Base-by-base conservation (phyloP, 2,113 vertebrate species). In the Lycaon pictus region DNA sequence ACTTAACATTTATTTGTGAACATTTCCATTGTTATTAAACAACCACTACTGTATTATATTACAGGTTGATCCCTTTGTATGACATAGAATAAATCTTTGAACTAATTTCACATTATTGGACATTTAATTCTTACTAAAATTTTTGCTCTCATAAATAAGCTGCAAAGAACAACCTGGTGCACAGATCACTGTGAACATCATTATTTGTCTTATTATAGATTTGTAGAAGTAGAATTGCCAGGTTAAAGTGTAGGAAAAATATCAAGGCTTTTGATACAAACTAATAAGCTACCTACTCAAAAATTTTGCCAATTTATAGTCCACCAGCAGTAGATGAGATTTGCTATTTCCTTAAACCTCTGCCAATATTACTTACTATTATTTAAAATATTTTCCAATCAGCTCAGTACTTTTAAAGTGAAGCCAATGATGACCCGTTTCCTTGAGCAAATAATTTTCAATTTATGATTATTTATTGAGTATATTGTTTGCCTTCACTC, bases 381-480 rank as follows among this genome's bases (percentile, higher is more conserved):
- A 92, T 60, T 95, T 90, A 88, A 93, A 96, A 60, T 88, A 76
- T 81, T 74, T 97, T 89, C 10, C 2, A 76, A 17, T 94, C 20
- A 56, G 7, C n/a, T 94, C 17, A 84, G 17, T 80, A 58, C 13
- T 32, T 56, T 86, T 79, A 55, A 16, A 65, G 25, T 62, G 6
- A 96, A 92, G 25, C 1, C 25, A 89, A 62, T 15, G 3, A 0
- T 51, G 6, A 88, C 22, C 2, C 25, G 76, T 62, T 90, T 48
- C 83, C 20, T 53, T 96, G 37, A 94, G 17, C 1, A 71, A 85
- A 84, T 67, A 63, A 9, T 80, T 62, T 83, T 92, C 25, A 72
- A 32, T 90, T 90, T 94, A 20, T 83, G 76, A 55, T 85, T 77
- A 27, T 51, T 82, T 77, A 48, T 29, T 77, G 53, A 94, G 0